Conservation (phyloP, 2,888 invertebrate genomes). For the Pilophorus perplexus region DNA sequence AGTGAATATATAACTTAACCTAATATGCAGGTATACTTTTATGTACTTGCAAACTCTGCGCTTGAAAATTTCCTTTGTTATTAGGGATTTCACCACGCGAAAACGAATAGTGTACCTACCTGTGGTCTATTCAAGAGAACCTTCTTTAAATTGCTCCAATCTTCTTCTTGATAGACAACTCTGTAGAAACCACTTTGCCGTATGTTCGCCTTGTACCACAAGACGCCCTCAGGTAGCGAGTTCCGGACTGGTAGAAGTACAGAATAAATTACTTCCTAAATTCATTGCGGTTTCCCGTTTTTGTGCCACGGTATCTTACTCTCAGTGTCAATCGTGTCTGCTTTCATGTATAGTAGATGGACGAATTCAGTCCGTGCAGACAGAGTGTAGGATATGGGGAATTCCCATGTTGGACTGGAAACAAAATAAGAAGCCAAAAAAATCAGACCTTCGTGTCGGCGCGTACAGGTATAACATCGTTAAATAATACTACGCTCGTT, state of each 20-base stretch:
- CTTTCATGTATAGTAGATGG: neutral
- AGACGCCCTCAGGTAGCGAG: constrained; percentile 54
- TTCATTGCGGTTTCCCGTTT: neutral
- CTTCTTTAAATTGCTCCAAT: constrained; percentile 62
- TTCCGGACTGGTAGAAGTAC: constrained; percentile 57
- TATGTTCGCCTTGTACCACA: constrained; percentile 82
- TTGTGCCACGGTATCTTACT: too few relatives aligned
- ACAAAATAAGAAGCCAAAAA: too few relatives aligned
- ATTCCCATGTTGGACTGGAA: constrained; percentile 20
- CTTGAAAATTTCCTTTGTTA: too few relatives aligned
- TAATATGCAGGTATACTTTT: neutral
- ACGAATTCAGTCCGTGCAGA: neutral
- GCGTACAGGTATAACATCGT: too few relatives aligned
- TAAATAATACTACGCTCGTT: too few relatives aligned
- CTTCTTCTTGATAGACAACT: constrained; percentile 70
- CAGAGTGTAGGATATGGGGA: neutral
- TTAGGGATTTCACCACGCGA: too few relatives aligned
- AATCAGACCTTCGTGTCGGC: too few relatives aligned
- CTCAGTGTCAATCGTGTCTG: constrained; percentile 7
- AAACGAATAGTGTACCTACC: constrained; percentile 49
- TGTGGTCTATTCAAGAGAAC: constrained; percentile 54
- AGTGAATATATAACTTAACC: neutral
- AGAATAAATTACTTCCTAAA: neutral
- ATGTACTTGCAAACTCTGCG: neutral
- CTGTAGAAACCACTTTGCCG: constrained; percentile 84